Percentiles rank a stretch among this genome's conserved stretches.
Evolutionary conservation across 2,888 invertebrate genomes (phyloP).

Genomic region (Hydriomena furcata): DNA sequence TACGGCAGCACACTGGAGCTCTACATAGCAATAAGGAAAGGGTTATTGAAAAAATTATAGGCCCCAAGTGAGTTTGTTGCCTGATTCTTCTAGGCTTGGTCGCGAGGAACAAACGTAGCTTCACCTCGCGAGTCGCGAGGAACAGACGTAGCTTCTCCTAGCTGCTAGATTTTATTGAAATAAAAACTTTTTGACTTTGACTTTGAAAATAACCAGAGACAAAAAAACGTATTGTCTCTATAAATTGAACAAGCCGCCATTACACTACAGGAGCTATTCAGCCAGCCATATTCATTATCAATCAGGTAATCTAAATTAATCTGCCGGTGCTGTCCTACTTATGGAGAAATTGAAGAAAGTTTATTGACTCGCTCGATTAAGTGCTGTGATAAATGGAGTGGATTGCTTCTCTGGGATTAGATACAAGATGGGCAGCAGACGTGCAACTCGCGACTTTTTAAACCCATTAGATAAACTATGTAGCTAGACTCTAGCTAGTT

Average conservation of each 20-base stretch:
- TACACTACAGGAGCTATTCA: slow-evolving; percentile 8
- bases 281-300: slow-evolving; percentile 21
- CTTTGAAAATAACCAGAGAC: background rate
- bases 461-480: background rate
- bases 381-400: slow-evolving; percentile 20
- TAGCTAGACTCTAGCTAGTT: no score
- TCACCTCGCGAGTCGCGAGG: no score
- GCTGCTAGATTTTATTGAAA: no score
- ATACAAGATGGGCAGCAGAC: background rate
- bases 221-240: no score
- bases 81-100: no score
- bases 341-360: slow-evolving; percentile 24
- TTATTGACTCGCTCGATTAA: slow-evolving; percentile 16
- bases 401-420: slow-evolving; percentile 4
- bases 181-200: no score
- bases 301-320: slow-evolving; percentile 34
- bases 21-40: no score
- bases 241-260: slow-evolving; percentile 7
- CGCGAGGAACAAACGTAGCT: no score
- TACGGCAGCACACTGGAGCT: no score
- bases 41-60: no score
- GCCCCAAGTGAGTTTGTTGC: no score
- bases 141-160: no score
- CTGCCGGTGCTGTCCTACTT: slow-evolving; percentile 20
- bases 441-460: background rate